phyloP scores from a whole-genome alignment of 2,113 vertebrate species.

The Tachysurus vachellii region DNA sequence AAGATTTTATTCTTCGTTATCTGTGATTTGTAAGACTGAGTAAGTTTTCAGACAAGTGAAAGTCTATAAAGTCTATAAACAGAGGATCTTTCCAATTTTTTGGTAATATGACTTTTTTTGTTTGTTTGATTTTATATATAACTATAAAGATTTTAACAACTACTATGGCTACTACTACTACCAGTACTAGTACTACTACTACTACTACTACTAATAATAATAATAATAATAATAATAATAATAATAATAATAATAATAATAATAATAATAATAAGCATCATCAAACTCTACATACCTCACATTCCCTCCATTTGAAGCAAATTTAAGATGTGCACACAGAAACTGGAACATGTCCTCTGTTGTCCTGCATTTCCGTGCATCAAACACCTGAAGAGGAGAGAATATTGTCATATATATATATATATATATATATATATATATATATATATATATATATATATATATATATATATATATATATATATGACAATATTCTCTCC shows the following conservation, averaged over 20 bases:
- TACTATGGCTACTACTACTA: no score
- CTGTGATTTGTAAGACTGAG: no score
- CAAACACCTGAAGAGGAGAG: constrained; percentile 74
- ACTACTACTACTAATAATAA: background rate
- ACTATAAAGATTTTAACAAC: no score
- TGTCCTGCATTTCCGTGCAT: constrained; percentile 78
- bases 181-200: no score
- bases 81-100: background rate
- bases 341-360: constrained; percentile 81
- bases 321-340: constrained; percentile 78
- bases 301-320: constrained; percentile 80
- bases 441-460: no score
- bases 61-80: no score
- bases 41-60: no score
- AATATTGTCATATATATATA: background rate
- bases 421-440: no score
- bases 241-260: background rate
- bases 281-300: constrained; percentile 69
- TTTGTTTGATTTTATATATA: no score
- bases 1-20: background rate
- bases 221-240: background rate
- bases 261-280: background rate
- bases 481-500: no score
- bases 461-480: no score
- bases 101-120: background rate